These are phyloP conservation scores for Unio delphinus DNA, from an alignment of 2,888 invertebrate genomes.

Conservation along the genomic window DNA sequence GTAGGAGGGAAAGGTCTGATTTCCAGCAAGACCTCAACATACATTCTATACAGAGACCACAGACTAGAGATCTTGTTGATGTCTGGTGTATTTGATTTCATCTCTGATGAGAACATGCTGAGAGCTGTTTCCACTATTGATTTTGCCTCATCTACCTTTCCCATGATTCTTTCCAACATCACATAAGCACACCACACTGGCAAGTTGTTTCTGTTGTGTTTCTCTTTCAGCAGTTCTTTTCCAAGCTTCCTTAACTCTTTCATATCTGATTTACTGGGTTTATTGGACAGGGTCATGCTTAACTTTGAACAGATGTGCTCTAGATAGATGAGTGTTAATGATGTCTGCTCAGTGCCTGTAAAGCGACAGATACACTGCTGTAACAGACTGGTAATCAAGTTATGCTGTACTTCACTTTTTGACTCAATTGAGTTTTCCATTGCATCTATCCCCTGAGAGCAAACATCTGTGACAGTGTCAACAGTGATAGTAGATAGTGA, in stretches of 20 bases:
- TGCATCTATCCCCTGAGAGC: no score
- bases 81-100: constrained; percentile 5
- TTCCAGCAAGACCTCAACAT: constrained; percentile 42
- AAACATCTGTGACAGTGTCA: no score
- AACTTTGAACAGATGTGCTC: constrained; percentile 15
- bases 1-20: constrained; percentile 15
- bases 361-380: constrained; percentile 36
- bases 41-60: constrained; percentile 38
- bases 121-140: constrained; percentile 62
- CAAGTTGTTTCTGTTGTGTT: constrained; percentile 66
- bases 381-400: constrained; percentile 27
- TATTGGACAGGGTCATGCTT: neutral
- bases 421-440: neutral
- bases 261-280: constrained; percentile 23
- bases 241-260: constrained; percentile 64
- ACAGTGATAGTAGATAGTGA: no score
- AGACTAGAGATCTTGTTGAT: constrained; percentile 22
- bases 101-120: constrained; percentile 40
- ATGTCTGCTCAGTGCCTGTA: constrained; percentile 25
- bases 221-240: constrained; percentile 65
- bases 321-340: constrained; percentile 36
- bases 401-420: constrained; percentile 8
- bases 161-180: constrained; percentile 54
- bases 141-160: constrained; percentile 59
- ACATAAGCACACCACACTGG: constrained; percentile 66